Evolutionary conservation across 2,797 vertebrate species (phyloP).

Genomic region (Numenius phaeopus): DNA sequence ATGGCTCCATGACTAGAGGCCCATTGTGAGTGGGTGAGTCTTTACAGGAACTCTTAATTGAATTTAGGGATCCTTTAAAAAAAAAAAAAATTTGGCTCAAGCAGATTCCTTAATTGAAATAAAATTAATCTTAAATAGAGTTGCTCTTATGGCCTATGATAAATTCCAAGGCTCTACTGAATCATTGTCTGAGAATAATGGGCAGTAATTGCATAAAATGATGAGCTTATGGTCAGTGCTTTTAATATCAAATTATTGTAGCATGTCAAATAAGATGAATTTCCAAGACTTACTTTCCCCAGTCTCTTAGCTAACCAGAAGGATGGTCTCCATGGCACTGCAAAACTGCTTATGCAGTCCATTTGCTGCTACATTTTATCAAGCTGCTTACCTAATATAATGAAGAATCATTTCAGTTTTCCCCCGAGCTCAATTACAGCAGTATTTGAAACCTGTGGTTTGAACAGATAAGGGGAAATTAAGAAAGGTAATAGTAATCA

Average conservation of each 20-base stretch:
- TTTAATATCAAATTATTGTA: conserved; percentile 2
- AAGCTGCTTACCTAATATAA: not conserved
- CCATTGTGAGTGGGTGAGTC: not conserved
- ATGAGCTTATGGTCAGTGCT: not conserved
- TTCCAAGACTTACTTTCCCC: not conserved
- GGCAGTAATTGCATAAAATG: not conserved
- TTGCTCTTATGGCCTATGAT: not conserved
- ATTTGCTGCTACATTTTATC: not conserved
- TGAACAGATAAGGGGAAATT: not conserved
- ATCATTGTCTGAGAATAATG: not conserved
- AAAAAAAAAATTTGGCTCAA: not conserved
- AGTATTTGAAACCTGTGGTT: not conserved
- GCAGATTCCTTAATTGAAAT: not conserved
- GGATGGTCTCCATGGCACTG: not conserved
- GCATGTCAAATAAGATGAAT: not conserved
- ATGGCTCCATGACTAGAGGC: not conserved
- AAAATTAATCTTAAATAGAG: not conserved
- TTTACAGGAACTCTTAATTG: not conserved
- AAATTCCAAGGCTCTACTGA: not conserved
- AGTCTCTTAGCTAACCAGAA: not conserved
- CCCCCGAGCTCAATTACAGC: not conserved
- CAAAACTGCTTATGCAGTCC: not conserved
- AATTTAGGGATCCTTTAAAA: not conserved
- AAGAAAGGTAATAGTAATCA: not conserved
- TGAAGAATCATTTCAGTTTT: not conserved